Evolutionary conservation across 2,888 invertebrate species (phyloP).

Genomic region (Cotesia congregata): DNA sequence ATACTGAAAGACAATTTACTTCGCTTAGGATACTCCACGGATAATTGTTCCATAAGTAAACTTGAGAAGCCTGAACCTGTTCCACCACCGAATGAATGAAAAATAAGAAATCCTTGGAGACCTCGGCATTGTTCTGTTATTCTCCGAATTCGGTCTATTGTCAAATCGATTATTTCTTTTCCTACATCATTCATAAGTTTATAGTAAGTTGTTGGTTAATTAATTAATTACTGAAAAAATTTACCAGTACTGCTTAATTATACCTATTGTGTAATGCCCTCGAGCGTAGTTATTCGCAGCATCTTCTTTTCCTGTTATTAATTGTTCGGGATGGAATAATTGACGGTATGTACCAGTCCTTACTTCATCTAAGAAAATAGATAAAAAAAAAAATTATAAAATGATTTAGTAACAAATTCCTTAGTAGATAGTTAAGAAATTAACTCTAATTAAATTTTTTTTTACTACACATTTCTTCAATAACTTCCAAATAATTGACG

Average conservation of each 20-base stretch:
- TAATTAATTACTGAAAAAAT: slow-evolving; percentile 14
- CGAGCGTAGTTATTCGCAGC: slow-evolving; percentile 94
- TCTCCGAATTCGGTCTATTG: slow-evolving; percentile 85
- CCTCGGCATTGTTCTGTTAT: slow-evolving; percentile 91
- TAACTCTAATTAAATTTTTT: too few relatives aligned
- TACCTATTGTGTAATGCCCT: slow-evolving; percentile 89
- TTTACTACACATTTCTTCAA: too few relatives aligned
- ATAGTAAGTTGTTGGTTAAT: slow-evolving; percentile 27
- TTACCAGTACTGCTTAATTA: not conserved
- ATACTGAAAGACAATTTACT: slow-evolving; percentile 94
- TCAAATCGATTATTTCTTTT: slow-evolving; percentile 89
- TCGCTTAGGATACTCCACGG: slow-evolving; percentile 94
- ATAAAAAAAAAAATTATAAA: not conserved
- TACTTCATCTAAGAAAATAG: slow-evolving; percentile 77
- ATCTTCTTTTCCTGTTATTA: slow-evolving; percentile 92
- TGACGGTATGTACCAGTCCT: slow-evolving; percentile 88
- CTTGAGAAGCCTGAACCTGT: slow-evolving; percentile 95
- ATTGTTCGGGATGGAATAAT: slow-evolving; percentile 91
- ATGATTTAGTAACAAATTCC: too few relatives aligned
- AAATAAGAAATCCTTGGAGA: slow-evolving; percentile 88
- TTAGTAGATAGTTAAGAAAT: too few relatives aligned
- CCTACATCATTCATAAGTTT: slow-evolving; percentile 70
- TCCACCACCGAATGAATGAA: slow-evolving; percentile 92
- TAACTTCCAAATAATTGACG: too few relatives aligned
- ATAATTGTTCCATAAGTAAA: slow-evolving; percentile 90